These are phyloP conservation scores for Stenichneumon culpator DNA, from an alignment of 2,888 invertebrate species.

Conservation along the genomic window DNA sequence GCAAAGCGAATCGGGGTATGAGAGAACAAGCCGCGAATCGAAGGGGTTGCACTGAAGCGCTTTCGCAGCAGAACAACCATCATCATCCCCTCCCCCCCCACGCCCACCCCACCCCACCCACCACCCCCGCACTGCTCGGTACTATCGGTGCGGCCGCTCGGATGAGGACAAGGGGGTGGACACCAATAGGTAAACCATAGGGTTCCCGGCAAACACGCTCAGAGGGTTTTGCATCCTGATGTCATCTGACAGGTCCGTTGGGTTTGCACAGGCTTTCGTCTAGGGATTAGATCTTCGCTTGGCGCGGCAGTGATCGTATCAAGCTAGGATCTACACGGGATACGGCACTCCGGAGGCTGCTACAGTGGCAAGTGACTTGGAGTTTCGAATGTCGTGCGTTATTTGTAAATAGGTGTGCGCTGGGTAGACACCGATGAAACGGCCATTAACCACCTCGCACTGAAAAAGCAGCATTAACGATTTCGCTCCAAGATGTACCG, in stretches of 20 bases:
- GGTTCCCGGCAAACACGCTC: conserved; percentile 69
- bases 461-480: background rate
- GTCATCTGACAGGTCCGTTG: conserved; percentile 68
- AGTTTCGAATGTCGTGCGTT: background rate
- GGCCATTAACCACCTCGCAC: background rate
- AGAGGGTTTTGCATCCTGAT: conserved; percentile 67
- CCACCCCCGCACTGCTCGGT: conserved; percentile 21
- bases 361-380: background rate
- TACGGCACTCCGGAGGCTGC: conserved; percentile 6
- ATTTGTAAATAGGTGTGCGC: background rate
- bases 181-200: conserved; percentile 68
- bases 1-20: conserved; percentile 43
- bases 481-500: background rate
- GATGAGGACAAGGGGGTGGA: conserved; percentile 64
- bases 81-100: conserved; percentile 32
- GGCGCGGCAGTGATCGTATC: conserved; percentile 35
- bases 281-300: conserved; percentile 66
- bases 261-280: conserved; percentile 51
- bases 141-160: conserved; percentile 43
- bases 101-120: too few relatives aligned
- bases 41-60: conserved; percentile 51
- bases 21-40: conserved; percentile 48
- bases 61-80: conserved; percentile 45
- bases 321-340: conserved; percentile 7
- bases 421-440: background rate